Evolutionary conservation across 2,797 vertebrate genomes (phyloP).

Genomic region (Sebastes vulpes): DNA sequence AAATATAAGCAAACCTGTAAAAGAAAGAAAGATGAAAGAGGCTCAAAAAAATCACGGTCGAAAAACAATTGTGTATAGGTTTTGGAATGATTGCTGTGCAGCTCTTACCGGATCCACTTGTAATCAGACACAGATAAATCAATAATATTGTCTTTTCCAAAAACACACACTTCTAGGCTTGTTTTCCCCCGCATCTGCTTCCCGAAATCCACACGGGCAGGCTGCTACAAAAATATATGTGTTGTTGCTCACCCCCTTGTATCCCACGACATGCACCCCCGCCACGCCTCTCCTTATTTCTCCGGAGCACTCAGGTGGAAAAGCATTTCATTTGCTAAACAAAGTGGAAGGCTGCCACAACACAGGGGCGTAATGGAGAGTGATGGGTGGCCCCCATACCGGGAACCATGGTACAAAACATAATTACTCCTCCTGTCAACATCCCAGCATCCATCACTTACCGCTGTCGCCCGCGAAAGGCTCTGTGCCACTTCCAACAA

Average conservation of each 20-base stretch:
- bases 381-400: slow-evolving; percentile 80
- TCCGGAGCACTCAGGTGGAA: slow-evolving; percentile 73
- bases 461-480: slow-evolving; percentile 53
- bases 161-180: neutral
- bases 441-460: slow-evolving; percentile 79
- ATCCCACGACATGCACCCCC: slow-evolving; percentile 27
- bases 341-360: slow-evolving; percentile 84
- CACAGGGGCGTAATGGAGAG: slow-evolving; percentile 83
- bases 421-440: slow-evolving; percentile 86
- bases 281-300: slow-evolving; percentile 62
- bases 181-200: neutral
- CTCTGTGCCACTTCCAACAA: slow-evolving; percentile 27
- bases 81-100: slow-evolving; percentile 2
- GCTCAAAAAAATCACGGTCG: neutral
- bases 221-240: neutral
- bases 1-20: slow-evolving; percentile 10
- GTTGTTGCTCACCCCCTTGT: neutral
- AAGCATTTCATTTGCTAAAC: slow-evolving; percentile 87
- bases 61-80: neutral
- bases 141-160: neutral
- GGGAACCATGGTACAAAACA: slow-evolving; percentile 77
- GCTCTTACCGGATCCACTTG: neutral
- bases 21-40: slow-evolving; percentile 19
- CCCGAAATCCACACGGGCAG: neutral
- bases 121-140: neutral